phyloP scores from a whole-genome alignment of 2,113 vertebrate genomes.

The Megaceryle maxima region DNA sequence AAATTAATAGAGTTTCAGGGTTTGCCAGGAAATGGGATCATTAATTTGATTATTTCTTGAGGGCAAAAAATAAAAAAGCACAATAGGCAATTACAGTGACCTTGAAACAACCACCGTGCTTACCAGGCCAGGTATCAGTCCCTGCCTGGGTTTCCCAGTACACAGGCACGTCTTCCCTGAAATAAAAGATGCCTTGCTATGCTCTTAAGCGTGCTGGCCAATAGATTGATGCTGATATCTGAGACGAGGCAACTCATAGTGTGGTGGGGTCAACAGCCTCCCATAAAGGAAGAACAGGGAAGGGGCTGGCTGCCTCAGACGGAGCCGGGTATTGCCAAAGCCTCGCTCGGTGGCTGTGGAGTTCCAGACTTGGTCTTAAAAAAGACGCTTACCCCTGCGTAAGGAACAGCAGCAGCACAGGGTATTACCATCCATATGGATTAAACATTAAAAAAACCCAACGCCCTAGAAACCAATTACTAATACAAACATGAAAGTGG shows the following conservation, averaged over 20 bases:
- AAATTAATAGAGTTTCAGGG: conserved; percentile 55
- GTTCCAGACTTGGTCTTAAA: background rate
- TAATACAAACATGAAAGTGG: background rate
- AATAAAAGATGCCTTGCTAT: background rate
- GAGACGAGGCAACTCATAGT: background rate
- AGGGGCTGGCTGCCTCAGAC: rapidly evolving
- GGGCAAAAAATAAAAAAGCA: background rate
- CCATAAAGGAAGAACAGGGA: rapidly evolving
- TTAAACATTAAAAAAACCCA: background rate
- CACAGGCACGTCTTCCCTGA: background rate
- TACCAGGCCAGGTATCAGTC: background rate
- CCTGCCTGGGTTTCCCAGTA: background rate
- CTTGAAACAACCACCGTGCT: background rate
- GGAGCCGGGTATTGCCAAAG: background rate
- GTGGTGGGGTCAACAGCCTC: background rate
- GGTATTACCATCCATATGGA: background rate
- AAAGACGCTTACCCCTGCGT: background rate
- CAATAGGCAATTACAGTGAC: background rate
- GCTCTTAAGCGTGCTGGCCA: background rate
- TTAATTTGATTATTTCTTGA: conserved; percentile 51
- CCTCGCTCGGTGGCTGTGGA: rapidly evolving
- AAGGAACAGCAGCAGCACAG: background rate
- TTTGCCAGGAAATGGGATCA: conserved; percentile 23
- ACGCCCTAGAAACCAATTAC: conserved; percentile 9
- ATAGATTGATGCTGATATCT: rapidly evolving